Conservation (phyloP, 1,140 invertebrate species). For the Bombus waltoni region DNA sequence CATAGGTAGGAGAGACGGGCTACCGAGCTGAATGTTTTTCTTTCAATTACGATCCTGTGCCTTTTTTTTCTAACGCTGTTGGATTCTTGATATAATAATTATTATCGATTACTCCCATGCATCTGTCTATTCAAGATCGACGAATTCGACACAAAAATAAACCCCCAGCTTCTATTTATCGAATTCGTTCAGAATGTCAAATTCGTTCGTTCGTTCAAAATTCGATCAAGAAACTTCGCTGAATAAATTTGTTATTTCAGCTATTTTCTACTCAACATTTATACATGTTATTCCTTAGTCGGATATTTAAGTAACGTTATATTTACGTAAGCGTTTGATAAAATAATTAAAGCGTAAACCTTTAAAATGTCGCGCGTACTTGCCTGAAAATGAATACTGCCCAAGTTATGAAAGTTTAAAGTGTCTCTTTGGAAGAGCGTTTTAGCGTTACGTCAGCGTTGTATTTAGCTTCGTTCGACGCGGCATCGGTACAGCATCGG, state of each 20-base stretch:
- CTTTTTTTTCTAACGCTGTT: background rate
- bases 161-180: background rate
- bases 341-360: background rate
- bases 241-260: too few relatives aligned
- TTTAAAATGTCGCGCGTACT: background rate
- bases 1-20: slow-evolving; percentile 26
- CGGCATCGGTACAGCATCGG: background rate
- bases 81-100: background rate
- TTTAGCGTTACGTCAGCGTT: background rate
- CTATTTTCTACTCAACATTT: too few relatives aligned
- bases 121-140: too few relatives aligned
- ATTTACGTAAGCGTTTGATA: background rate
- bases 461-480: background rate
- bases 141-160: too few relatives aligned
- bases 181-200: background rate
- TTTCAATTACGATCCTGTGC: background rate
- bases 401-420: background rate
- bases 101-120: background rate
- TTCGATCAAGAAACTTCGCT: too few relatives aligned
- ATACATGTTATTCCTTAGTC: background rate
- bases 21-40: slow-evolving; percentile 30
- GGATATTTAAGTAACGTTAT: background rate
- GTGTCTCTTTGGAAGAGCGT: background rate
- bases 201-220: too few relatives aligned
- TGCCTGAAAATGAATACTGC: background rate